Conservation (phyloP, 2,113 vertebrate genomes). For the Myrmecophaga tridactyla region DNA sequence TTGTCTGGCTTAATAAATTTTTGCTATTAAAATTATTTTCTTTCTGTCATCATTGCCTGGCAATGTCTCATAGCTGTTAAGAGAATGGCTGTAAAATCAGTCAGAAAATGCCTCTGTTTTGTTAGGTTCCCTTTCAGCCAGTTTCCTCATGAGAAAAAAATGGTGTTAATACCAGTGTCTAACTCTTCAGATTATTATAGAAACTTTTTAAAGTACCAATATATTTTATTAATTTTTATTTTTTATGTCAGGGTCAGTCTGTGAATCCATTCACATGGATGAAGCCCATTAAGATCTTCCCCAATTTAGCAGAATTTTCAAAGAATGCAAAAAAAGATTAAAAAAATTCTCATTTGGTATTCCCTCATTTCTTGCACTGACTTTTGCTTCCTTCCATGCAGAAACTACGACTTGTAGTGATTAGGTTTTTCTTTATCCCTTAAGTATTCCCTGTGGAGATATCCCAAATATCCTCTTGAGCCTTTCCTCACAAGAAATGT, state of each 20-base stretch:
- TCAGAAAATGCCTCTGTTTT: not conserved
- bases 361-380: not conserved
- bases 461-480: not conserved
- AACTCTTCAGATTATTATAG: not conserved
- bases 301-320: not conserved
- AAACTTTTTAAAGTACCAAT: not conserved
- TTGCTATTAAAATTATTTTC: too few species aligned
- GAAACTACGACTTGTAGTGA: not conserved
- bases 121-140: not conserved
- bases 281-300: not conserved
- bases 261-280: not conserved
- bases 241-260: not conserved
- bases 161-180: not conserved
- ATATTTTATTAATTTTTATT: not conserved
- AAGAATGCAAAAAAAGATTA: not conserved
- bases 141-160: too few species aligned
- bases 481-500: not conserved
- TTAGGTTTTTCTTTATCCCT: not conserved
- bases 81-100: not conserved
- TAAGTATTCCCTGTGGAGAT: not conserved
- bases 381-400: not conserved
- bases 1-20: not conserved
- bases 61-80: too few species aligned
- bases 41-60: too few species aligned
- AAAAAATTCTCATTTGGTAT: not conserved